phyloP scores from a whole-genome alignment of 2,888 invertebrate species.

The Trileptium ribeirensis region DNA sequence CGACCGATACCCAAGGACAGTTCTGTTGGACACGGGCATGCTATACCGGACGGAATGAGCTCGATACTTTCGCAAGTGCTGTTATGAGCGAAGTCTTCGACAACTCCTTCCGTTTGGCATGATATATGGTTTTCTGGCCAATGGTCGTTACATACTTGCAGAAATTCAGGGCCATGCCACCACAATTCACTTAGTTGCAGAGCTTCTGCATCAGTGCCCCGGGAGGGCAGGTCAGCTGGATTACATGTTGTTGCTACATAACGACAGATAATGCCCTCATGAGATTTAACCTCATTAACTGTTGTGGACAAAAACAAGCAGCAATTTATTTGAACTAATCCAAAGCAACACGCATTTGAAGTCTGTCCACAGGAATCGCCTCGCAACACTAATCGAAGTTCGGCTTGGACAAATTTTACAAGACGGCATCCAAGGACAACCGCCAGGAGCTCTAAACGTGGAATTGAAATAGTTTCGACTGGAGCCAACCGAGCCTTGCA shows the following conservation, averaged over 20 bases:
- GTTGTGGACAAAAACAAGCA: too few relatives aligned
- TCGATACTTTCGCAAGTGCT: too few relatives aligned
- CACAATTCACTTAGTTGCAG: too few relatives aligned
- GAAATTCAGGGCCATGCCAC: too few relatives aligned
- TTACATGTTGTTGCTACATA: slow-evolving; percentile 32
- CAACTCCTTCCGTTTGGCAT: too few relatives aligned
- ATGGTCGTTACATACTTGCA: too few relatives aligned
- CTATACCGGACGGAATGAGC: too few relatives aligned
- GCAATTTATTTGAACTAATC: background rate
- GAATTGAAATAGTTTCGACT: background rate
- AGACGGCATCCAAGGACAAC: background rate
- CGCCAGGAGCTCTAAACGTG: slow-evolving; percentile 22
- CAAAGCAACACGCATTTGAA: slow-evolving; percentile 8
- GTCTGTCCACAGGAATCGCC: background rate
- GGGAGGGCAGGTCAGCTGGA: slow-evolving; percentile 40
- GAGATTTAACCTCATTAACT: background rate
- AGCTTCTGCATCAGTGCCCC: too few relatives aligned
- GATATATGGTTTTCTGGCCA: too few relatives aligned
- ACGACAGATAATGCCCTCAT: background rate
- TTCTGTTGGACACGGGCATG: too few relatives aligned
- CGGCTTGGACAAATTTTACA: background rate
- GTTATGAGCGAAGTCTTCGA: too few relatives aligned
- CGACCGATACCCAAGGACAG: too few relatives aligned
- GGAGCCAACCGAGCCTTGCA: background rate
- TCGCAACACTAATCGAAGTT: background rate